A percentile compares a stretch with the other conserved stretches of the same genome.
These are phyloP conservation scores for Drosophila quasianomalipes DNA, from an alignment of 2,888 invertebrate genomes.

Conservation along the genomic window DNA sequence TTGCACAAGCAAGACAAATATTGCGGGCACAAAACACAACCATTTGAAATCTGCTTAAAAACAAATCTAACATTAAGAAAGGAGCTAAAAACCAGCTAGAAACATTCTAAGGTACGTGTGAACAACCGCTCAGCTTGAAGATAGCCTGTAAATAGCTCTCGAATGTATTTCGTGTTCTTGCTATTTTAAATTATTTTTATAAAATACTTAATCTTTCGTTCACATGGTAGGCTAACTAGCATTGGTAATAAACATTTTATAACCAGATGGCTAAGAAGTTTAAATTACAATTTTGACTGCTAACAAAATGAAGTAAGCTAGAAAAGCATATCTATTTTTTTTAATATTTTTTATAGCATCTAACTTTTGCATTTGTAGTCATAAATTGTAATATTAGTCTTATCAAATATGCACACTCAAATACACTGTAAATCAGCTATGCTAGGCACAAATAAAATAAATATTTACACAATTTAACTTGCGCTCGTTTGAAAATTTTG, in stretches of 20 bases:
- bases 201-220: not conserved
- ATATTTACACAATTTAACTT: not conserved
- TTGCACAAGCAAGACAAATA: slow-evolving; percentile 4
- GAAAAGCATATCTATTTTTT: not conserved
- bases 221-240: not conserved
- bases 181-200: not conserved
- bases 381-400: not conserved
- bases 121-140: not conserved
- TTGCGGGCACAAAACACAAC: not conserved
- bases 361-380: not conserved
- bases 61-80: not conserved
- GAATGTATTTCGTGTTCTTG: not conserved
- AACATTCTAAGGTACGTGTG: not conserved
- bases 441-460: not conserved
- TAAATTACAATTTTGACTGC: not conserved
- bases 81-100: not conserved
- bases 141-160: not conserved
- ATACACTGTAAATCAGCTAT: not conserved
- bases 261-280: not conserved
- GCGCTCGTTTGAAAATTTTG: not conserved
- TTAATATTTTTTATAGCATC: rapidly evolving
- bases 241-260: too few species aligned
- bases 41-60: not conserved
- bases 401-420: not conserved
- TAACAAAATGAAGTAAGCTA: not conserved